Conservation (phyloP, 2,797 vertebrate species). For the Channa striata region DNA sequence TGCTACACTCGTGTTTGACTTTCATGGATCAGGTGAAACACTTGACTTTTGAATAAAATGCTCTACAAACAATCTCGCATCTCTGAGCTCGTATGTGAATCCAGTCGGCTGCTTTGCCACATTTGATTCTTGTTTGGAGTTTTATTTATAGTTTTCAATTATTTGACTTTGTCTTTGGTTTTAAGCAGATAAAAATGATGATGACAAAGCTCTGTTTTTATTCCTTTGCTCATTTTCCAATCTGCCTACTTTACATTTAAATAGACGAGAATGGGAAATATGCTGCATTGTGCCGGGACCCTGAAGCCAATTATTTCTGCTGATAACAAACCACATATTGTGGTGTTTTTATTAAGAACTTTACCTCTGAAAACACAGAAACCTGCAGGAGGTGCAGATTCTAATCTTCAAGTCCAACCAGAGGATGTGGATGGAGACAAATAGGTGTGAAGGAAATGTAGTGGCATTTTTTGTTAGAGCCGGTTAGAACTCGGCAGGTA, state of each 20-base stretch:
- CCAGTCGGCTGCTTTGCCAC: not conserved
- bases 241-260: constrained; percentile 46
- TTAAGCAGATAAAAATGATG: constrained; percentile 1
- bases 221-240: constrained; percentile 5
- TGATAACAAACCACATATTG: constrained; percentile 32
- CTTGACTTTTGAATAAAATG: too few relatives aligned
- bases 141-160: not conserved
- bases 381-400: constrained; percentile 45
- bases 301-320: constrained; percentile 27
- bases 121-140: not conserved
- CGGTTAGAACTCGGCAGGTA: not conserved
- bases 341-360: constrained; percentile 21
- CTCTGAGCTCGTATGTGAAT: not conserved
- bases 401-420: constrained; percentile 38
- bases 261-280: constrained; percentile 3
- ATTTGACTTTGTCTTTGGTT: not conserved
- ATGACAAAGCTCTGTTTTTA: constrained; percentile 5
- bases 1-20: too few relatives aligned
- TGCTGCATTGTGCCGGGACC: not conserved
- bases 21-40: too few relatives aligned
- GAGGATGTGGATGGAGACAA: constrained; percentile 18
- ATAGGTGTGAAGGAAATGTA: constrained; percentile 23
- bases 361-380: constrained; percentile 13
- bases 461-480: constrained; percentile 15
- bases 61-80: too few relatives aligned